Evolutionary conservation across 2,888 invertebrate species (phyloP).

Genomic region (Trilocha varians): DNA sequence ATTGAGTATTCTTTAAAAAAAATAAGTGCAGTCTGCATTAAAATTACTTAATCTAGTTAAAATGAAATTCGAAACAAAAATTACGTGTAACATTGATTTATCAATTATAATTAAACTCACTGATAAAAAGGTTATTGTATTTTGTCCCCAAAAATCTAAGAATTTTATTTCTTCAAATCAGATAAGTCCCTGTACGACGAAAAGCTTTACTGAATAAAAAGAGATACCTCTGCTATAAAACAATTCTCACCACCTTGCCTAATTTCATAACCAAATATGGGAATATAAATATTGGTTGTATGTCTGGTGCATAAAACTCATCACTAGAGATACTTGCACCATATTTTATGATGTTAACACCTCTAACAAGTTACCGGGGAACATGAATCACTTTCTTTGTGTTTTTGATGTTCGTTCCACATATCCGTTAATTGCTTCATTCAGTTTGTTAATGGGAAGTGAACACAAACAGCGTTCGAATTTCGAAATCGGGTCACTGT

Average conservation of each 20-base stretch:
- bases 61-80: too few species aligned
- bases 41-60: too few species aligned
- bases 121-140: too few species aligned
- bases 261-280: neutral
- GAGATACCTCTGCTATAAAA: too few species aligned
- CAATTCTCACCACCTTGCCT: neutral
- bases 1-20: too few species aligned
- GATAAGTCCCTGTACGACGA: too few species aligned
- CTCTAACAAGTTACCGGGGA: neutral
- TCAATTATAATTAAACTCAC: too few species aligned
- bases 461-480: slow-evolving; percentile 7
- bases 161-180: too few species aligned
- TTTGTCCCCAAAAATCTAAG: too few species aligned
- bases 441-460: slow-evolving; percentile 32
- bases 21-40: too few species aligned
- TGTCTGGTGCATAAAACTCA: neutral
- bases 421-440: slow-evolving; percentile 36
- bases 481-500: neutral
- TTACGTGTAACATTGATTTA: too few species aligned
- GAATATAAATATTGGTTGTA: neutral
- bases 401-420: slow-evolving; percentile 19
- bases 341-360: neutral
- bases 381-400: slow-evolving; percentile 11
- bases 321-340: neutral
- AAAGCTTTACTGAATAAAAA: too few species aligned